Base-by-base conservation (phyloP, 2,797 vertebrate genomes). In the Mormyrops boulengeri region DNA sequence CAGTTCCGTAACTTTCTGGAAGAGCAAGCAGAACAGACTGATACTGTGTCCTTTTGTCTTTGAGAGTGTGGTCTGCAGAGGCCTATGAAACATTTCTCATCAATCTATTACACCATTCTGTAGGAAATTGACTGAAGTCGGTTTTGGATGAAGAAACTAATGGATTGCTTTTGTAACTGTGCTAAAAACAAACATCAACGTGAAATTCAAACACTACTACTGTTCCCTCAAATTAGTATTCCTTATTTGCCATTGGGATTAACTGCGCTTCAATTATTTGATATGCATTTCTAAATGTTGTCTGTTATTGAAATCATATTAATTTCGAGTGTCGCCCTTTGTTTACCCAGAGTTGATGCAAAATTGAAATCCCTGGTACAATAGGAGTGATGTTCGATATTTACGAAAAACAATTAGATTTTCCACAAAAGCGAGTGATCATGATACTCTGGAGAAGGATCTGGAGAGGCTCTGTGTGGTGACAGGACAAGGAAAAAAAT, bases 251-350 rank as follows among this genome's bases (percentile, higher is more conserved):
- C 73, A 77, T 77, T 41, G 73, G 73, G 73, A 77, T 77, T 77
- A 77, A 77, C 73, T 41, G 30, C 6, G 12, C 73, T 77, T 77
- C 73, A 77, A 77, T 77, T 77, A 77, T 77, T 77, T 77, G 73
- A 77, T 77, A 77, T 77, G 73, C 73, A 41, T 77, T 77, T 77
- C 26, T 77, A 38, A 77, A 77, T 69, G 62, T 38, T 77, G 73
- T 41, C 73, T 77, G 73, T 77, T 77, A 77, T 77, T 77, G 30
- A 77, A 77, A 41, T 77, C 73, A 77, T 77, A 77, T 77, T 41
- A 41, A 77, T 77, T 77, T 77, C 2, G 73, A 38, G 38, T 77
- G 34, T 44, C 38, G 38, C 38, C 73, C 73, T 77, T 77, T 77
- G 73, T 77, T 77, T 77, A 77, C 73, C 73, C 17, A 77, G 34